Percentiles rank a stretch among this genome's conserved stretches.
Evolutionary conservation across 2,113 vertebrate genomes (phyloP).

Genomic region (Erythrocercus mccallii): DNA sequence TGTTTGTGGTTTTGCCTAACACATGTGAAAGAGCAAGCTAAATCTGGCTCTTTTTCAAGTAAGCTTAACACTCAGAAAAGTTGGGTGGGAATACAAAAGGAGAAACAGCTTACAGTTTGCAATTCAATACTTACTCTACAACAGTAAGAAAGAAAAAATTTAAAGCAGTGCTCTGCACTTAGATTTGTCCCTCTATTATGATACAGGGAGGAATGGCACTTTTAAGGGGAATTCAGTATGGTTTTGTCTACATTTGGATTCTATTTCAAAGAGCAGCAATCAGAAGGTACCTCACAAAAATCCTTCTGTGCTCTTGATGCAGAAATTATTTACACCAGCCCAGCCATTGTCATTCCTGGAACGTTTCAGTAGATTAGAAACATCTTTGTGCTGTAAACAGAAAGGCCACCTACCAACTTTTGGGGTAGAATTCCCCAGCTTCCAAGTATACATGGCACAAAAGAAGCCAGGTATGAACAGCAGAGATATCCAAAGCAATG

Average conservation of each 20-base stretch:
- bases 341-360: constrained; percentile 26
- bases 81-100: not conserved
- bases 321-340: not conserved
- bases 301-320: not conserved
- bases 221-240: rapidly evolving
- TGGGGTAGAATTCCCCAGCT: not conserved
- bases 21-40: constrained; percentile 5
- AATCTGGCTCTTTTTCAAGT: constrained; percentile 12
- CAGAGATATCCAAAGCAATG: not conserved
- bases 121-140: not conserved
- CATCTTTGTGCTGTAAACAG: not conserved
- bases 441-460: not conserved
- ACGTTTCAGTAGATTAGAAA: constrained; percentile 31
- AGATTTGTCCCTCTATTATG: not conserved
- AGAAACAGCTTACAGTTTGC: not conserved
- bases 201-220: not conserved
- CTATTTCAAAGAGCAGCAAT: not conserved
- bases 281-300: not conserved
- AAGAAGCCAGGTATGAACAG: not conserved
- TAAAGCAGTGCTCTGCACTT: not conserved
- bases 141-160: not conserved
- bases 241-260: not conserved
- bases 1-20: constrained; percentile 45
- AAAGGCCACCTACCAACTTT: not conserved
- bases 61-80: constrained; percentile 4